phyloP scores from a whole-genome alignment of 2,113 vertebrate genomes.

The Irena cyanogastra region DNA sequence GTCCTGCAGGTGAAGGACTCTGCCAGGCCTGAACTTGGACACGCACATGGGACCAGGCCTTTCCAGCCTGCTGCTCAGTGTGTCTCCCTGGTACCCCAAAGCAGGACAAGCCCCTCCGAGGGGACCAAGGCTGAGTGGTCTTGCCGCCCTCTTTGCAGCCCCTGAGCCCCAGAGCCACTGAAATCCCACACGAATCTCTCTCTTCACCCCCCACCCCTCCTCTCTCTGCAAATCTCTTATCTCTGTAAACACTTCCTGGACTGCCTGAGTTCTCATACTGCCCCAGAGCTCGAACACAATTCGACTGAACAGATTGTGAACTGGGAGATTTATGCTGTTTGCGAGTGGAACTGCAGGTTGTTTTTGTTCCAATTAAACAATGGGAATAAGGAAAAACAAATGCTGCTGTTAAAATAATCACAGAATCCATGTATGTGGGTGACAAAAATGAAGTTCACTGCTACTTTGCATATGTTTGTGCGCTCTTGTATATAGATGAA shows the following conservation, averaged over 20 bases:
- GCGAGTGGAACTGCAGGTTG: not conserved
- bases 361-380: constrained; percentile 58
- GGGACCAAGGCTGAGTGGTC: not conserved
- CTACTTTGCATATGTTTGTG: not conserved
- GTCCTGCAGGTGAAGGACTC: not conserved
- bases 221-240: constrained; percentile 34
- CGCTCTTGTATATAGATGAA: not conserved
- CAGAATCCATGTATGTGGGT: not conserved
- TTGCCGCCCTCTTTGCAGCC: not conserved
- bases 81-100: not conserved
- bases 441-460: not conserved
- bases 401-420: constrained; percentile 7
- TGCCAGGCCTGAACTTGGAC: not conserved
- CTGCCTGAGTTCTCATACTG: constrained; percentile 44
- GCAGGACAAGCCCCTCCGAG: not conserved
- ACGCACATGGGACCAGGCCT: fast-evolving
- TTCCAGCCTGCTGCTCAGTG: not conserved
- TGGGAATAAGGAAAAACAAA: constrained; percentile 44
- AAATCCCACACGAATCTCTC: not conserved
- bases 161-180: not conserved
- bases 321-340: constrained; percentile 49
- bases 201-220: not conserved
- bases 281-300: not conserved
- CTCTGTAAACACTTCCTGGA: constrained; percentile 52
- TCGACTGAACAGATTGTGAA: not conserved